phyloP scores from a whole-genome alignment of 2,113 vertebrate species.

The Perca fluviatilis region DNA sequence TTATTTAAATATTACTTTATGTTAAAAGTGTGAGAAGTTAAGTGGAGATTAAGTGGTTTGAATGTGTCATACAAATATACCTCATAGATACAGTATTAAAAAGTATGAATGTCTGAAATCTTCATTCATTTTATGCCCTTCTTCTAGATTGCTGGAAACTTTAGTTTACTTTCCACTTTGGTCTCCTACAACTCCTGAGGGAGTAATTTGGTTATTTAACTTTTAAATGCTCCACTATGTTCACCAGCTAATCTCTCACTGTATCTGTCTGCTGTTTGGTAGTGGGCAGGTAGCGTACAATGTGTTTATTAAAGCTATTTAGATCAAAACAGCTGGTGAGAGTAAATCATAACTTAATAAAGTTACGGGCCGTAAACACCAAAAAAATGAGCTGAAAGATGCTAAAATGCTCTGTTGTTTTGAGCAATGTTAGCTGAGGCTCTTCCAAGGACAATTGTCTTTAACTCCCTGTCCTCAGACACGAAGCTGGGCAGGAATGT shows the following conservation, averaged over 20 bases:
- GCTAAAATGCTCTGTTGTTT: conserved; percentile 1
- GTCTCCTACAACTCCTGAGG: too few species aligned
- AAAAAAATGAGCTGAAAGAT: background rate
- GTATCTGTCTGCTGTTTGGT: too few species aligned
- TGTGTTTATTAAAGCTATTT: too few species aligned
- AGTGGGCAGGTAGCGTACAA: too few species aligned
- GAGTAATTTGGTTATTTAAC: too few species aligned
- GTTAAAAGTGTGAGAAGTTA: conserved; percentile 44
- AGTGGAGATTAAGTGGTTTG: conserved; percentile 52
- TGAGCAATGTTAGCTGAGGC: background rate
- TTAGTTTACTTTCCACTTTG: background rate
- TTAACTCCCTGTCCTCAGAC: conserved; percentile 89
- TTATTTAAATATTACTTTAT: conserved; percentile 51
- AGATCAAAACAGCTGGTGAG: too few species aligned
- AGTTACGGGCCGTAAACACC: background rate
- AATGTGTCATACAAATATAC: conserved; percentile 11
- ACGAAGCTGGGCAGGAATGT: conserved; percentile 97
- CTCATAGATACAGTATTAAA: conserved; percentile 7
- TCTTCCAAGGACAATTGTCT: conserved; percentile 57
- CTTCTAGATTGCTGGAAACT: background rate
- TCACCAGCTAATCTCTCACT: background rate
- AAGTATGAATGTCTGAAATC: background rate
- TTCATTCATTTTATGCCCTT: background rate
- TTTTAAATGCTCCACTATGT: background rate
- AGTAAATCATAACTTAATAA: too few species aligned